Conservation (phyloP, 2,888 invertebrate genomes). For the Lochmaea crataegi region DNA sequence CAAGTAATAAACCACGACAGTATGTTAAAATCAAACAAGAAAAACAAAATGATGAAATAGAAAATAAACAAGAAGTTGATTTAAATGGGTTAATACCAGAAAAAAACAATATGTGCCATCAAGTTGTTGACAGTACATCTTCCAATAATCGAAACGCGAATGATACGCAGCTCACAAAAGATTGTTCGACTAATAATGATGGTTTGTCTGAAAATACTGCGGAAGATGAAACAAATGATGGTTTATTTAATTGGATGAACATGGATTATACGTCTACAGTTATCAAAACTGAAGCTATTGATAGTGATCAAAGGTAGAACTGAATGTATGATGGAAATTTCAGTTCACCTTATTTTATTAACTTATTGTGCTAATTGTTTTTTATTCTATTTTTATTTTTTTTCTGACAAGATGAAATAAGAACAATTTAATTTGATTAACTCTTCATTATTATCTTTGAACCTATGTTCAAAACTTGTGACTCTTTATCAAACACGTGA, state of each 20-base stretch:
- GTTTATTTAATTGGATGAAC: conserved; percentile 8
- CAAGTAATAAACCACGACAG: not conserved
- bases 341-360: too few relatives aligned
- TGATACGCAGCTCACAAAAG: not conserved
- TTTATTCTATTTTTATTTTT: not conserved
- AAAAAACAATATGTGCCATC: not conserved
- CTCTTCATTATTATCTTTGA: too few relatives aligned
- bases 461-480: too few relatives aligned
- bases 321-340: not conserved
- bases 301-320: conserved; percentile 1
- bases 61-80: not conserved
- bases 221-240: not conserved
- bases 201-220: not conserved
- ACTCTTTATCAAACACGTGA: too few relatives aligned
- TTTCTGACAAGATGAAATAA: too few relatives aligned
- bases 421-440: too few relatives aligned
- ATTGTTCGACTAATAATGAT: not conserved
- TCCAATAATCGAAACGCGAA: not conserved
- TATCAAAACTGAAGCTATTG: conserved; percentile 11
- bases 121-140: not conserved
- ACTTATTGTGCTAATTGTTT: not conserved
- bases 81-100: not conserved
- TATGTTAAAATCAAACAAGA: not conserved
- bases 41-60: not conserved
- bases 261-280: conserved; percentile 2